Base-by-base conservation (phyloP, 1,140 invertebrate species). In the Tetramorium simillimum region DNA sequence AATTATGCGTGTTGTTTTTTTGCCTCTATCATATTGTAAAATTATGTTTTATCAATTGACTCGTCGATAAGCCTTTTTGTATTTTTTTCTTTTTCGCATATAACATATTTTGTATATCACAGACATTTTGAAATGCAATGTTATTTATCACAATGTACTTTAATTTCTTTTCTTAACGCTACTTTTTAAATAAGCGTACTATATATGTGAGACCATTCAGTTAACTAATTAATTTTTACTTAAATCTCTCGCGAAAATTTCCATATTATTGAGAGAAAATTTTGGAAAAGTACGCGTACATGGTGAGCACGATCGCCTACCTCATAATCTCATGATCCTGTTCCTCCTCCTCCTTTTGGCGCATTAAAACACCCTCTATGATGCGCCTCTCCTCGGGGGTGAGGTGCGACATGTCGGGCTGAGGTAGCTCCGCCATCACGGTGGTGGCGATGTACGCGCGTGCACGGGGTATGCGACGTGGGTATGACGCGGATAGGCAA, bases 341-440 rank as follows among this genome's bases (percentile, higher is more conserved):
- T 94, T 99, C 98, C 96, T 99, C 99, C 96, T 99, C 99, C 95
- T 99, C 98, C 95, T 98, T 98, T 95, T 99, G 99, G 88, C 99
- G 96, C 96, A 98, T 97, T 96, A 99, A 98, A 91, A 99, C 99
- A 93, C 97, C 97, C 95, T 99, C 98, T 95, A 99, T 99, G 96
- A 99, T 99, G 95, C 97, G 97, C 94, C 99, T 97, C 96, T 99
- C 99, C 95, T 99, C 99, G 92, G 98, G 98, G 92, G 98, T 99
- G 93, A 99, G 97, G 96, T 99, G 99, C 94, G 98, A 99, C 92
- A 99, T 97, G 96, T 99, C 99, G 7, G 80, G 77, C 77, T 81
- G 77, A 91, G 99, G 99, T 97, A 98, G 97, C 95, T 97, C 97
- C 95, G 97, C 97, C 97, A 97, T 97, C 94, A 95, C 95, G 90